Conservation (phyloP, 2,113 vertebrate genomes). For the Neomonachus schauinslandi region DNA sequence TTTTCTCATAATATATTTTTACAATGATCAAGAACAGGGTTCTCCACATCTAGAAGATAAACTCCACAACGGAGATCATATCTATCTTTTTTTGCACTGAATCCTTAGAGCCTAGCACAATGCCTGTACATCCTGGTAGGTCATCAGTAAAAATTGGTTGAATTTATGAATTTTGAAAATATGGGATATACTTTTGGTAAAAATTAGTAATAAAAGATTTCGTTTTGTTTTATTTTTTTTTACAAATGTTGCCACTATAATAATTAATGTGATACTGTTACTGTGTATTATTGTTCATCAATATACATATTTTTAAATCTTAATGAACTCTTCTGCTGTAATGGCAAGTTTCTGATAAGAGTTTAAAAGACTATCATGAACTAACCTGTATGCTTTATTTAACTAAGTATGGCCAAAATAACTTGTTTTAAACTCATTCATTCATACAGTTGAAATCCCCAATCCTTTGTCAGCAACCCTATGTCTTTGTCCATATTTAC, state of each 20-base stretch:
- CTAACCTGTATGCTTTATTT: not conserved
- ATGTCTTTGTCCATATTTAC: not conserved
- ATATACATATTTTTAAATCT: constrained; percentile 11
- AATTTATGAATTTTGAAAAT: not conserved
- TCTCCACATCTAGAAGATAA: not conserved
- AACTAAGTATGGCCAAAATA: not conserved
- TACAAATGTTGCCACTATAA: not conserved
- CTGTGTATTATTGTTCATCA: not conserved
- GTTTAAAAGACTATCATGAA: not conserved
- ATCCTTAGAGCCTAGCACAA: not conserved
- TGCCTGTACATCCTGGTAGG: not conserved
- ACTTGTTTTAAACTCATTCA: not conserved
- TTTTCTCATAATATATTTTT: not conserved
- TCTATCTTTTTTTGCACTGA: not conserved
- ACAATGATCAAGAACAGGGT: not conserved
- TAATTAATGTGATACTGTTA: not conserved
- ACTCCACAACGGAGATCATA: not conserved
- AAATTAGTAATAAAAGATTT: not conserved
- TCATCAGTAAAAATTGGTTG: not conserved
- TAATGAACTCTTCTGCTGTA: not conserved
- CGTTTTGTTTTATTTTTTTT: not conserved
- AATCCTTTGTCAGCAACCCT: not conserved
- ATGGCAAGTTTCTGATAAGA: not conserved
- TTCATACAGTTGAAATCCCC: not conserved
- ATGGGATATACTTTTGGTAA: not conserved